Percentiles rank a stretch among this genome's conserved stretches.
These are phyloP conservation scores for Epistrophe eligans DNA, from an alignment of 2,888 invertebrate species.

Conservation along the genomic window DNA sequence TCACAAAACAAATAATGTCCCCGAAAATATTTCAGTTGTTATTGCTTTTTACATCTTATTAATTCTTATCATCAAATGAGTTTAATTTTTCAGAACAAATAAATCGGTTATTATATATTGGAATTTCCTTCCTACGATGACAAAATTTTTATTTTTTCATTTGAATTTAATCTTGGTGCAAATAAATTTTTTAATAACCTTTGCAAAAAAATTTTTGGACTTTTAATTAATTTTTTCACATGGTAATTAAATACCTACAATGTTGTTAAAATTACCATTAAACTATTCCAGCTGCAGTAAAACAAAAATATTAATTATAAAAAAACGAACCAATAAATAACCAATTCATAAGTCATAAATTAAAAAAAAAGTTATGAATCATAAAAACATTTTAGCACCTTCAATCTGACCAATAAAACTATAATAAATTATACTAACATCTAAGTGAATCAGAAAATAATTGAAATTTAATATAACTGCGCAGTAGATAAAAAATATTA, in stretches of 20 bases:
- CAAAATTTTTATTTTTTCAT: not conserved
- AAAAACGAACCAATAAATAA: not conserved
- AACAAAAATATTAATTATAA: not conserved
- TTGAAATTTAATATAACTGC: not conserved
- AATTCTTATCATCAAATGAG: too few relatives aligned
- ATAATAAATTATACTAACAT: not conserved
- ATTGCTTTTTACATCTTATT: too few relatives aligned
- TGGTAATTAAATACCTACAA: not conserved
- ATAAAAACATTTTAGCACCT: not conserved
- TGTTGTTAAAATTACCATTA: not conserved
- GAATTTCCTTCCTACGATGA: not conserved
- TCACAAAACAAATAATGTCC: too few relatives aligned
- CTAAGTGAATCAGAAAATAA: not conserved
- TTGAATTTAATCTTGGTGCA: not conserved
- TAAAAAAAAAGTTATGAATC: not conserved
- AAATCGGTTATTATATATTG: too few relatives aligned
- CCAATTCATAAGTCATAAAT: not conserved
- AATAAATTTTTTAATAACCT: not conserved
- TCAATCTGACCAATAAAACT: not conserved
- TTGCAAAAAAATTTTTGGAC: not conserved
- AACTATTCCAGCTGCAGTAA: not conserved
- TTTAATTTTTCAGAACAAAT: too few relatives aligned
- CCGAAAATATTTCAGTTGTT: too few relatives aligned
- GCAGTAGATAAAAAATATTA: not conserved
- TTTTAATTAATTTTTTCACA: not conserved